Base-by-base conservation (phyloP, 1,140 invertebrate genomes). In the Bombus sibiricus region DNA sequence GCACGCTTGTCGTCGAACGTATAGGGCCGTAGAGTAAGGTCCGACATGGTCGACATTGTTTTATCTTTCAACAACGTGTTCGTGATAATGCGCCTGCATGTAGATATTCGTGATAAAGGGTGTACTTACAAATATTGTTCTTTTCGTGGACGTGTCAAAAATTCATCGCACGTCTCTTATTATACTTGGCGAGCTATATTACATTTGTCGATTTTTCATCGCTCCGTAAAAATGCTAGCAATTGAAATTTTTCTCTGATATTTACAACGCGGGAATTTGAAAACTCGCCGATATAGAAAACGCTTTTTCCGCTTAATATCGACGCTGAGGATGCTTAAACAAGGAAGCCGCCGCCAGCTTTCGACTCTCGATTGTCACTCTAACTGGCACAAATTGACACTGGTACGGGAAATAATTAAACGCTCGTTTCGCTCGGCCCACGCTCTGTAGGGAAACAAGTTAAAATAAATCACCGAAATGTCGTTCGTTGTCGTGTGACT, bases 401-500 rank as follows among this genome's bases (percentile, higher is more conserved):
- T 57, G 34, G 53, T 47, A 80, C 83, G 28, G 68, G 71, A 79
- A 85, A 79, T 80, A 85, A 85, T 85, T 80, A 72, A 85, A 85
- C 83, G 53, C 66, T 6, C 66, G 77, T 80, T 85, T 43, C 83
- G 18, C 57, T 47, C 32, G 12, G 13, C 9, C 13, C 66, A 18
- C 64, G 32, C 47, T 77, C 43, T 5, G 4, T 39, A 12, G 32
- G 41, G n/a, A 80, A 80, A 72, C 83, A 80, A 72, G 68, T 57
- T 72, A 22, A 73, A 80, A 85, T 62, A 53, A 57, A 80, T 85
- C 53, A 43, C 68, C 32, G 41, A 53, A 80, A 73, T 85, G 62
- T 85, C 47, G 74, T 83, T 57, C 34, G 77, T 62, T 39, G 53
- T 18, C 28, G 37, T 32, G 83, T 34, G 66, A 83, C 68, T 78